Evolutionary conservation across 2,888 invertebrate species (phyloP), one percentile per base, ranked within the genome.

Genomic region (Campoplex nolae): DNA sequence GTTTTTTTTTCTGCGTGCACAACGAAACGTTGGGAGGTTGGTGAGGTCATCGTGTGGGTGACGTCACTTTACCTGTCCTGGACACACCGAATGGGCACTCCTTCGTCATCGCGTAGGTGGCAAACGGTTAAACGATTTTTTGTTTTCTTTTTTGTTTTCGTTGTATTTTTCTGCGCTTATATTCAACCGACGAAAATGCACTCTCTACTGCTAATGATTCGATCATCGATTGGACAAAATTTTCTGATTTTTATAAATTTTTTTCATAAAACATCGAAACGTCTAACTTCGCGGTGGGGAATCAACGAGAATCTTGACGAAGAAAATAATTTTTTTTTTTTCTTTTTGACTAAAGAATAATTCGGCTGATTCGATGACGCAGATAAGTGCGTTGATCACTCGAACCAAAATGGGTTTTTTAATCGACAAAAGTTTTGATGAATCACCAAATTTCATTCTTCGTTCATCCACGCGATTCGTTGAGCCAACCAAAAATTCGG

Each of bases 21-120:
- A 83, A 62, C 74, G 83, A 86, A 83, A 76, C 58, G 82, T 74
- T 38, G 38, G 88, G 87, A 88, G 87, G 86, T 89, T 86, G 88
- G 86, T 90, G 89, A 90, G 88, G 89, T 90, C 88, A 90, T 90
- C 88, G 83, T 58, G 68, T 32, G 62, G 65, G 54, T 88, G 90
- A 28, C 75, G 38, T 75, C n/a, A 56, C 56, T 74, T 28, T 75
- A 75, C 71, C 58, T 86, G 58, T 70, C 54, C 75, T 76, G 67
- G 67, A 80, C 71, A 79, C 83, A 54, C 73, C 42, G 42, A 62
- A 71, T 48, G 45, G 87, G 79, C 89, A 87, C 88, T 83, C 88
- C 86, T 88, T 84, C 86, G 75, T 75, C 70, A 83, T 70, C 13
- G 58, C 74, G 88, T 87, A 71, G 83, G 83, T 76, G 70, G 28